These are phyloP conservation scores for Mythimna loreyi DNA, from an alignment of 2,888 invertebrate genomes.

Conservation along the genomic window DNA sequence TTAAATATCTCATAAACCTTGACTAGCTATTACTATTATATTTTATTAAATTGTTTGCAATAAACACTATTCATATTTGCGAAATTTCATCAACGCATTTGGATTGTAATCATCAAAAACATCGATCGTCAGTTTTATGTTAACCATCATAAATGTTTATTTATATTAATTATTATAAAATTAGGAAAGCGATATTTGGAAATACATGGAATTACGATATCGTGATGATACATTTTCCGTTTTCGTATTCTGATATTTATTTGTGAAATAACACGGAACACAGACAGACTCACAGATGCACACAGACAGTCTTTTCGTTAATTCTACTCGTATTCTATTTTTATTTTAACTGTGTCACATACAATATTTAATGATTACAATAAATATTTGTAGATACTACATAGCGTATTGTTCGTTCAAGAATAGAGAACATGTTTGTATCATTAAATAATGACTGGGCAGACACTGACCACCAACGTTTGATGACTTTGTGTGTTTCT, in stretches of 20 bases:
- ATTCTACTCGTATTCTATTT: too few species aligned
- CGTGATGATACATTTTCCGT: background rate
- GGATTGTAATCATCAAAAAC: conserved; percentile 51
- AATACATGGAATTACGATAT: conserved; percentile 15
- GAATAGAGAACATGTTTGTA: conserved; percentile 13
- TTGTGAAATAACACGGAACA: too few species aligned
- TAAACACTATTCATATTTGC: conserved; percentile 47
- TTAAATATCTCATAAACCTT: conserved; percentile 47
- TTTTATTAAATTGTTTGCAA: conserved; percentile 48
- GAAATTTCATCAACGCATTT: conserved; percentile 42
- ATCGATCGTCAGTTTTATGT: conserved; percentile 40
- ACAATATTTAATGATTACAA: conserved; percentile 12
- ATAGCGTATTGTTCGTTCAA: background rate
- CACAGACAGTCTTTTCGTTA: too few species aligned
- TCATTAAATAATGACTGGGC: conserved; percentile 49
- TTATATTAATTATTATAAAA: conserved; percentile 36
- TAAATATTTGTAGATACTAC: conserved; percentile 26
- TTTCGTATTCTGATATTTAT: background rate
- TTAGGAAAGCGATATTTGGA: conserved; percentile 30
- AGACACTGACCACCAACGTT: conserved; percentile 57
- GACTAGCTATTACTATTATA: conserved; percentile 30
- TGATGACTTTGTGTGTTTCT: conserved; percentile 57
- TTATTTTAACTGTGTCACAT: conserved; percentile 8
- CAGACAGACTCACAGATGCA: too few species aligned
- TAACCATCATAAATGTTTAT: conserved; percentile 41